Base-by-base conservation (phyloP, 1,140 invertebrate species). In the Druon quercuslanigerum region DNA sequence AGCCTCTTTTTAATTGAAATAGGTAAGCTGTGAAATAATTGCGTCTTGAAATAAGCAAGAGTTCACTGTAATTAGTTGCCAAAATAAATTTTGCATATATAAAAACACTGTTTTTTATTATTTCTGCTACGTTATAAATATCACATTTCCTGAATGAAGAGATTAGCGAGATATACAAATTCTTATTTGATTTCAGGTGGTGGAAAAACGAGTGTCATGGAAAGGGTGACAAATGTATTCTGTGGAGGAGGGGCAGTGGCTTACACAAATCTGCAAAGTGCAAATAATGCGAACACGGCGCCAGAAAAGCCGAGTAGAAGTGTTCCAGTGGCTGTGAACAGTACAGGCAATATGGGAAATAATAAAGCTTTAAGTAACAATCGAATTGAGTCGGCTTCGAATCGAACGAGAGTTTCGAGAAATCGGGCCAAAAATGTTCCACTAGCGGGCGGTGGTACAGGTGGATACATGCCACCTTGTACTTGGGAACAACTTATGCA, bases 161-260 rank as follows among this genome's bases (percentile, higher is more conserved):
- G 3, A 25, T 25, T 25, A 25, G 20, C 3, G 20, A 25, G 20
- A 25, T 25, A 25, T 25, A 51, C 51, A 51, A 16, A n/a, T 50
- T 51, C 50, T 46, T 51, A 81, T 79, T 46, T 7, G 73, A 74
- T 81, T 80, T 13, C 76, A 90, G 89, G 89, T 51, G 83, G 88
- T 90, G 89, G 87, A 75, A 93, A 94, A 84, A 92, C 94, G 16
- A 95, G 94, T 84, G 96, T 96, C 74, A 96, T 96, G 93, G 96
- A 97, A 90, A 93, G 96, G 74, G 95, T 96, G 46, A 96, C 96
- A 33, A 96, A 95, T 86, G 96, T 96, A 12, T 94, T 97, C 52
- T 96, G 96, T 87, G 96, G 96, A 2, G 92, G 93, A 51, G 91
- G 91, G 78, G 89, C 90, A 52, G 90, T 90, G 8, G 89, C 88